These are phyloP conservation scores for Chalcosyrphus nemorum DNA, from an alignment of 2,888 invertebrate genomes.

Conservation along the genomic window DNA sequence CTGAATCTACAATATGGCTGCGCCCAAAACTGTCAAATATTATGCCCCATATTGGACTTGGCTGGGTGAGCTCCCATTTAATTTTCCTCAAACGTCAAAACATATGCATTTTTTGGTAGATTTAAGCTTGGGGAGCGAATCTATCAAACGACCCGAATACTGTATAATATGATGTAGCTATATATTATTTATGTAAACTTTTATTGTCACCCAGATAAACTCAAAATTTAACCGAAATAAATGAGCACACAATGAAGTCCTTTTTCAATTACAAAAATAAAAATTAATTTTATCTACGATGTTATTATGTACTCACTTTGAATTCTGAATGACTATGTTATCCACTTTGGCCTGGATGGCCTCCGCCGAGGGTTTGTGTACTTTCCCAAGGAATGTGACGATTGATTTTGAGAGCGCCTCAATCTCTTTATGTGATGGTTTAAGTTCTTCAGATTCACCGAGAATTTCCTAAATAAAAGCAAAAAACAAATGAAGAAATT, in stretches of 20 bases:
- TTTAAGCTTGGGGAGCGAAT: no score
- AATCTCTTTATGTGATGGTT: constrained; percentile 87
- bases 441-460: constrained; percentile 87
- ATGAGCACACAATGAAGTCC: not conserved
- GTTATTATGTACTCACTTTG: constrained; percentile 83
- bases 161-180: no score
- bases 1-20: no score
- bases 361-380: constrained; percentile 87
- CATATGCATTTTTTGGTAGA: no score
- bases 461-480: constrained; percentile 86
- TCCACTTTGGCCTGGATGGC: constrained; percentile 87
- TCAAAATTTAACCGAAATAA: not conserved
- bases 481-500: constrained; percentile 9
- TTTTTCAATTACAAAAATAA: not conserved
- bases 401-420: constrained; percentile 87
- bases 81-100: no score
- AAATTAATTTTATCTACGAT: not conserved
- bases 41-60: no score
- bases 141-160: no score
- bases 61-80: no score
- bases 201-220: not conserved
- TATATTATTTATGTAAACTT: no score
- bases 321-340: constrained; percentile 87
- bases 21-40: no score
- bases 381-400: constrained; percentile 86